Percentiles rank a stretch among this genome's conserved stretches.
phyloP scores from a whole-genome alignment of 1,140 invertebrate species.

The Bombus consobrinus region DNA sequence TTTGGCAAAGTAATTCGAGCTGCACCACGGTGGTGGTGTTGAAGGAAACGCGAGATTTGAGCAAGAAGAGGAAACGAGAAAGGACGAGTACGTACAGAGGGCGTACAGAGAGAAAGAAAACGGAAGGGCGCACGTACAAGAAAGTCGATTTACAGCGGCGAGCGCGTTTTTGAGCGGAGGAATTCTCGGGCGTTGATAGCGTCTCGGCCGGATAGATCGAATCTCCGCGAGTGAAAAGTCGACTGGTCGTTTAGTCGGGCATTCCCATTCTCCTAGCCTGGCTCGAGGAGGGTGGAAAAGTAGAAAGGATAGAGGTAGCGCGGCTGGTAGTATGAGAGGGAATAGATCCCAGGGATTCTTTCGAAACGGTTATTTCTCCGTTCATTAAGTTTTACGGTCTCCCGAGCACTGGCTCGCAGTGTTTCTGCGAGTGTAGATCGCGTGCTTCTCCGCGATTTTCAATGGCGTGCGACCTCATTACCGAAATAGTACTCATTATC shows the following conservation, averaged over 20 bases:
- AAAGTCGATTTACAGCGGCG: constrained; percentile 62
- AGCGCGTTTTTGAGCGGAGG: constrained; percentile 50
- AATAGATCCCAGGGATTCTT: constrained; percentile 62
- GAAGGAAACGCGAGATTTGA: too few relatives aligned
- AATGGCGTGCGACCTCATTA: constrained; percentile 82
- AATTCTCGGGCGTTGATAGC: constrained; percentile 56
- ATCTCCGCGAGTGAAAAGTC: constrained; percentile 65
- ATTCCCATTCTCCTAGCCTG: constrained; percentile 26
- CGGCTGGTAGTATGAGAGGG: neutral
- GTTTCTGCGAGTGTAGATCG: constrained; percentile 50
- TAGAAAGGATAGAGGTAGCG: constrained; percentile 38
- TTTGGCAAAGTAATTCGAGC: neutral
- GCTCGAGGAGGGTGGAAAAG: constrained; percentile 31
- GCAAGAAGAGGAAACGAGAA: neutral
- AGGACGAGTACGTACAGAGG: neutral
- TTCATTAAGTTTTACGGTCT: constrained; percentile 80
- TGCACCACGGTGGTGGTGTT: too few relatives aligned
- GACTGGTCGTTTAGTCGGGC: constrained; percentile 49
- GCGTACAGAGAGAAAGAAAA: neutral
- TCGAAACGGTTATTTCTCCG: constrained; percentile 77
- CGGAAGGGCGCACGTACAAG: constrained; percentile 30
- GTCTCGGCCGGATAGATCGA: constrained; percentile 67
- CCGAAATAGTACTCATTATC: constrained; percentile 80
- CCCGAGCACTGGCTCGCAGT: constrained; percentile 36
- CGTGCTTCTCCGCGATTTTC: constrained; percentile 74